A percentile compares a stretch with the other conserved stretches of the same genome.
Conservation (phyloP, 2,888 invertebrate genomes). For the Lycocerus yunnanus region DNA sequence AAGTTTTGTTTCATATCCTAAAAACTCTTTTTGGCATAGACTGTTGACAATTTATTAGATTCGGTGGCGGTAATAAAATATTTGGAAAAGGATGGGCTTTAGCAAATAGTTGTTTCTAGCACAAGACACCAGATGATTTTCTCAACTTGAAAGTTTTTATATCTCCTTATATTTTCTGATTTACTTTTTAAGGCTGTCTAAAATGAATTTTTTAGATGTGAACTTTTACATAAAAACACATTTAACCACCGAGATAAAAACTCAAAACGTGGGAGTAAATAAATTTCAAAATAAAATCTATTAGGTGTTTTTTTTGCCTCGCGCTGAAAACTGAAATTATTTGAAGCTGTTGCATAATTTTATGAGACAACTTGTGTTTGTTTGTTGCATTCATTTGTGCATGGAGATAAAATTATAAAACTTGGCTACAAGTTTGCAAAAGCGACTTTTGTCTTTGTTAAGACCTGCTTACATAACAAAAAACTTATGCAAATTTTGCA, state of each 20-base stretch:
- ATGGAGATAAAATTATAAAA: neutral
- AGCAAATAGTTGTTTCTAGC: neutral
- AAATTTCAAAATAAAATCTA: neutral
- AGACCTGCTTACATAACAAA: neutral
- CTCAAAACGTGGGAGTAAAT: neutral
- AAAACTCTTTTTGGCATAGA: slow-evolving; percentile 1
- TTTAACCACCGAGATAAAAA: neutral
- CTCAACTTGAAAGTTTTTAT: slow-evolving; percentile 5
- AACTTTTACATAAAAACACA: slow-evolving; percentile 5
- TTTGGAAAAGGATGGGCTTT: slow-evolving; percentile 1
- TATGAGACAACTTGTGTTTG: neutral
- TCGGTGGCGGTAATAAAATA: slow-evolving; percentile 4
- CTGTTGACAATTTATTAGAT: slow-evolving; percentile 3
- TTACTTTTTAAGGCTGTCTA: slow-evolving; percentile 3
- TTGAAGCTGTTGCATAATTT: neutral
- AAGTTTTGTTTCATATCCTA: neutral
- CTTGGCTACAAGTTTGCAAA: neutral
- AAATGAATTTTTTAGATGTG: slow-evolving; percentile 2
- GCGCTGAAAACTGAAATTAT: neutral
- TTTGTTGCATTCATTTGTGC: neutral
- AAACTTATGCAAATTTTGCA: neutral
- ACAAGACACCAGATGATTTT: slow-evolving; percentile 5
- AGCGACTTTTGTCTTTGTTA: neutral
- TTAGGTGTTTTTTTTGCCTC: neutral
- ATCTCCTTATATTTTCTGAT: slow-evolving; percentile 2